Percentiles rank a stretch among this genome's conserved stretches.
Evolutionary conservation across 2,797 vertebrate species (phyloP).

Genomic region (Sebastes vulpes): DNA sequence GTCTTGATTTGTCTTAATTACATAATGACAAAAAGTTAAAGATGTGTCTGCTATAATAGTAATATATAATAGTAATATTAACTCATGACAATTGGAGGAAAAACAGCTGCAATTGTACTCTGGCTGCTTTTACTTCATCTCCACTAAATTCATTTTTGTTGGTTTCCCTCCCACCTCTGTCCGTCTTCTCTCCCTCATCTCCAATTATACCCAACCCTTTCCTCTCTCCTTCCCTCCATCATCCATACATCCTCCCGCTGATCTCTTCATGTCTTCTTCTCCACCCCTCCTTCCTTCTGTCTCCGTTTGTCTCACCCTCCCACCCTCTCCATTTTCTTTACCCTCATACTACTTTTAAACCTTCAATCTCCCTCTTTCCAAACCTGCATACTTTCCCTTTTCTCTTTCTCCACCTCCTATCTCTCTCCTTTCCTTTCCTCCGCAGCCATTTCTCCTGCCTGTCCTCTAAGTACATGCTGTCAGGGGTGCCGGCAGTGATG

Average conservation of each 20-base stretch:
- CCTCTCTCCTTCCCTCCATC: neutral
- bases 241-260: neutral
- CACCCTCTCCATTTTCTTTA: neutral
- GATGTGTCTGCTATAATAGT: neutral
- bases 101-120: neutral
- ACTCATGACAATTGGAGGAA: neutral
- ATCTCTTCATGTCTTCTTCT: neutral
- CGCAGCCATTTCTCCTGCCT: constrained; percentile 96
- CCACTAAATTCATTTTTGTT: neutral
- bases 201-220: neutral
- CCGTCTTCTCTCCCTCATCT: neutral
- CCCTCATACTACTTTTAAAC: neutral
- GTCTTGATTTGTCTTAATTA: neutral
- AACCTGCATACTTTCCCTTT: neutral
- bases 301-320: neutral
- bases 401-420: neutral
- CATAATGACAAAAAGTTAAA: neutral
- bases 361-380: neutral
- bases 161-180: neutral
- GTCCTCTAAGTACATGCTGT: constrained; percentile 97
- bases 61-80: neutral
- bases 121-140: neutral
- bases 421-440: neutral
- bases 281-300: neutral
- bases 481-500: constrained; percentile 95